Evolutionary conservation across 2,888 invertebrate species (phyloP), one percentile per base, ranked within the genome.

Genomic region (Apocheima hispidaria): DNA sequence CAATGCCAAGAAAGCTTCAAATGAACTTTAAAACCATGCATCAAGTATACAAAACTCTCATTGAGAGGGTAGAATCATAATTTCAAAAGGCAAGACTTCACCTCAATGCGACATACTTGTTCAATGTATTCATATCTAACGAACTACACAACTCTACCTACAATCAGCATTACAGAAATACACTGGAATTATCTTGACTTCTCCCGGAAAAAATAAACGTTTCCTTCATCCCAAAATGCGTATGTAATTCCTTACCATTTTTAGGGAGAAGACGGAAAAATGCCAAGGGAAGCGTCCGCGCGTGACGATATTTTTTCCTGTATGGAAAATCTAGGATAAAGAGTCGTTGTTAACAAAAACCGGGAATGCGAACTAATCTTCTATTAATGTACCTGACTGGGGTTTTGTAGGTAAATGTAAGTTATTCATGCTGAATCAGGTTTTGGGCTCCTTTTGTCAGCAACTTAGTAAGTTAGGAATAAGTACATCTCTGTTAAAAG

Each of bases 121-220:
- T n/a, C n/a, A n/a, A n/a, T n/a, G n/a, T n/a, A n/a, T n/a, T n/a
- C n/a, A n/a, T n/a, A n/a, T n/a, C n/a, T 43, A 51, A 40, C 18
- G 40, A 33, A 30, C 46, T 46, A 46, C 30, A 33, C 3, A 20
- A 50, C 16, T 38, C 36, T 26, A 26, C 30, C 50, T 23, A 33
- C 48, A 48, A 48, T 48, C 48, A 40, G 38, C 46, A 49, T 48
- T 20, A 38, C 36, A 38, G 36, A 26, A 26, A 38, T 16, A 50
- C 36, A 59, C 33, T 41, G 26, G 41, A 49, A 26, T 40, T 49
- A 55, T 44, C 50, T 44, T 51, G 55, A 60, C 44, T 55, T 49
- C 50, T 54, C 55, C 55, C 55, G 60, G 55, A 60, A 55, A 60
- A 51, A 54, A 60, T 60, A 55, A 60, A 55, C 50, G 36, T 60